phyloP scores from a whole-genome alignment of 2,113 vertebrate species.

The Hemibagrus wyckioides region DNA sequence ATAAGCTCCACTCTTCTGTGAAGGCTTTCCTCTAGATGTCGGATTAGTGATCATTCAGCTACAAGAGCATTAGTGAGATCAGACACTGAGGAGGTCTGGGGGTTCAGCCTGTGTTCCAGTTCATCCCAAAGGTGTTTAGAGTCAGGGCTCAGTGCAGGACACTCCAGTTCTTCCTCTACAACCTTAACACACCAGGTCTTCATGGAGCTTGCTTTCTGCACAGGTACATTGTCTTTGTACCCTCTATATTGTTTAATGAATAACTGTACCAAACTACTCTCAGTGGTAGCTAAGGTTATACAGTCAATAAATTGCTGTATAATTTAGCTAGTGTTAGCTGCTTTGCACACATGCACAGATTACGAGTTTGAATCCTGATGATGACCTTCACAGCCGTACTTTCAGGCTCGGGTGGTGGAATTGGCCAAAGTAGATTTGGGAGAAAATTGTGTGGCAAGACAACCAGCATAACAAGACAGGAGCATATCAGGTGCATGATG shows the following conservation, averaged over 20 bases:
- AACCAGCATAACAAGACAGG: not conserved
- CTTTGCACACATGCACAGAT: not conserved
- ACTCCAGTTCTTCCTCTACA: not conserved
- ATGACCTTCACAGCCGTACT: not conserved
- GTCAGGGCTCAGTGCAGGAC: too few relatives aligned
- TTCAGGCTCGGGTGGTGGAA: not conserved
- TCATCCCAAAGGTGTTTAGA: not conserved
- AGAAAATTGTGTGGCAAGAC: too few relatives aligned
- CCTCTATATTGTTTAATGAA: not conserved
- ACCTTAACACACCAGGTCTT: not conserved
- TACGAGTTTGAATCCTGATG: too few relatives aligned
- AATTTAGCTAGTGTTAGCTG: not conserved
- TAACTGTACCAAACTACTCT: too few relatives aligned
- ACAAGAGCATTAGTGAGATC: too few relatives aligned
- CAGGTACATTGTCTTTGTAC: not conserved
- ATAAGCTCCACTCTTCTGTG: too few relatives aligned
- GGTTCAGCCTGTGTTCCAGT: not conserved
- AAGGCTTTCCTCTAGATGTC: too few relatives aligned
- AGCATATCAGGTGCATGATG: not conserved
- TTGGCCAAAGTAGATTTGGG: not conserved
- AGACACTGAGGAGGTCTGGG: too few relatives aligned
- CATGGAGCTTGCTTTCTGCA: not conserved
- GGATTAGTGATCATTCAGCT: too few relatives aligned
- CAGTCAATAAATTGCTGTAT: not conserved
- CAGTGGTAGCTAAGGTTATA: too few relatives aligned